Percentiles rank a stretch among this genome's conserved stretches.
These are phyloP conservation scores for Halcyon smyrnensis DNA, from an alignment of 2,797 vertebrate genomes.

Conservation along the genomic window DNA sequence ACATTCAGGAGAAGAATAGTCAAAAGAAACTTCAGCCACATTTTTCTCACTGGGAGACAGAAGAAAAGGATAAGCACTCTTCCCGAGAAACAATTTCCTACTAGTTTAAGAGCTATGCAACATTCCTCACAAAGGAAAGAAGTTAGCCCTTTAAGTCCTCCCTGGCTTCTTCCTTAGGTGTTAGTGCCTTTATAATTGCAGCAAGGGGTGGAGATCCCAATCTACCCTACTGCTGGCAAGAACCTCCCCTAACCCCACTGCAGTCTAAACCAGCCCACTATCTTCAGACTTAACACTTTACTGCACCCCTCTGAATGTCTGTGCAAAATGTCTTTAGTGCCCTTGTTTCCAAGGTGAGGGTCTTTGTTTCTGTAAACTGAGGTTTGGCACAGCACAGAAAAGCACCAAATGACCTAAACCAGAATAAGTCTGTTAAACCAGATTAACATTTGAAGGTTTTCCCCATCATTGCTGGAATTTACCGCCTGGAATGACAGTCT, in stretches of 20 bases:
- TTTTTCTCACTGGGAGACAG: slow-evolving; percentile 14
- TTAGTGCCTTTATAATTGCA: slow-evolving; percentile 57
- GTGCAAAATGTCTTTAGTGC: neutral
- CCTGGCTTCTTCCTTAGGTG: neutral
- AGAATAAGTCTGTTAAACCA: neutral
- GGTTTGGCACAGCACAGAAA: neutral
- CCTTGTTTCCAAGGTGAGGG: neutral
- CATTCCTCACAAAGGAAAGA: neutral
- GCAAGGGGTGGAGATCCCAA: slow-evolving; percentile 43
- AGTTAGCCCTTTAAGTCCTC: neutral
- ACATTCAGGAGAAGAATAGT: slow-evolving; percentile 24
- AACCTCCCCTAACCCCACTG: slow-evolving; percentile 36
- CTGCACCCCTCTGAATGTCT: neutral
- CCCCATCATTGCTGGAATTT: neutral
- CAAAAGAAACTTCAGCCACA: slow-evolving; percentile 56
- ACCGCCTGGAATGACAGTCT: neutral
- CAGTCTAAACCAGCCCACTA: neutral
- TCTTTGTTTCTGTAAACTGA: neutral
- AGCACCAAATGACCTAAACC: neutral
- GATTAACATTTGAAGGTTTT: neutral
- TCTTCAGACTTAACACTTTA: neutral
- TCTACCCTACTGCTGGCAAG: neutral
- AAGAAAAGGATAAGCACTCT: neutral
- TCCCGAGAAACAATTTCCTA: neutral
- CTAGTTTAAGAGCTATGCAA: neutral